These are phyloP conservation scores for Picathartes gymnocephalus DNA, from an alignment of 2,113 vertebrate genomes.

Conservation along the genomic window DNA sequence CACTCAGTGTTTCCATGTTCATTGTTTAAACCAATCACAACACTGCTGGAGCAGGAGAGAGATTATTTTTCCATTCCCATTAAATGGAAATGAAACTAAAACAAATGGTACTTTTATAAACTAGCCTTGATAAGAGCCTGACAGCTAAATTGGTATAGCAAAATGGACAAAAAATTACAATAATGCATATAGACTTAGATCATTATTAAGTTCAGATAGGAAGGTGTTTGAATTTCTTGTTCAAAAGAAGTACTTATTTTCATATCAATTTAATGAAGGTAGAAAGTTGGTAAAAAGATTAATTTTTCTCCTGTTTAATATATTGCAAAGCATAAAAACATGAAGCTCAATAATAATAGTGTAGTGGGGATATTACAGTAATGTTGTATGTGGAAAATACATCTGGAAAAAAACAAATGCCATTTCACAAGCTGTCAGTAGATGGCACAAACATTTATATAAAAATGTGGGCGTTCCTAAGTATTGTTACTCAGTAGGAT, in stretches of 20 bases:
- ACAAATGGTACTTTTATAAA: neutral
- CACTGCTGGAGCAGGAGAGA: neutral
- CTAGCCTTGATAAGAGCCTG: neutral
- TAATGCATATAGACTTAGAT: neutral
- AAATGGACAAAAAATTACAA: neutral
- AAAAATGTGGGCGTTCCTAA: neutral
- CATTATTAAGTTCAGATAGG: neutral
- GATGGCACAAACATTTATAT: neutral
- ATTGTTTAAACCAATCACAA: neutral
- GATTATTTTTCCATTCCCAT: neutral
- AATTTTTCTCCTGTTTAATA: neutral
- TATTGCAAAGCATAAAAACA: neutral
- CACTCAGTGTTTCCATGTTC: neutral
- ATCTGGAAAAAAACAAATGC: neutral
- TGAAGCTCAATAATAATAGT: neutral
- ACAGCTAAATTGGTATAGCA: neutral
- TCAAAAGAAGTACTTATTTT: neutral
- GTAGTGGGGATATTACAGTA: neutral
- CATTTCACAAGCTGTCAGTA: neutral
- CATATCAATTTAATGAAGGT: neutral
- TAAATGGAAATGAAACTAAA: neutral
- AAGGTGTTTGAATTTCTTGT: neutral
- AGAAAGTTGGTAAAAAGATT: neutral
- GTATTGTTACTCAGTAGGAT: neutral
- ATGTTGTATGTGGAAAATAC: neutral